Evolutionary conservation across 2,888 invertebrate genomes (phyloP).

Genomic region (Synergus japonicus): DNA sequence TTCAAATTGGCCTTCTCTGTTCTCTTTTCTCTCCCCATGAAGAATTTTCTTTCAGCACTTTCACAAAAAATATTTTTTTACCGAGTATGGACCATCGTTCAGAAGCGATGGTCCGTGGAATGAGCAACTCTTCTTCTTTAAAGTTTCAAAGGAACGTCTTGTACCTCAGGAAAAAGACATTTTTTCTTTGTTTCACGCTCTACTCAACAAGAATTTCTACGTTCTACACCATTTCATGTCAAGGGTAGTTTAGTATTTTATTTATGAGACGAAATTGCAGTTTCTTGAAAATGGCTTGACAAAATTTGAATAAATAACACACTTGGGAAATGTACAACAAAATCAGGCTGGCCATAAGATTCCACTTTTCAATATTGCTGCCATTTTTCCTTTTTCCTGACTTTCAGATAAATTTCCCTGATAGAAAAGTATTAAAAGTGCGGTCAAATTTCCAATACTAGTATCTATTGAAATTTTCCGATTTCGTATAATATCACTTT

Average conservation of each 20-base stretch:
- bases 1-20: not conserved
- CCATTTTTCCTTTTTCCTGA: no score
- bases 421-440: no score
- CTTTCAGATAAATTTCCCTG: no score
- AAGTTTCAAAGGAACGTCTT: slow-evolving; percentile 6
- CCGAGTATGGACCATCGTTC: not conserved
- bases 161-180: slow-evolving; percentile 10
- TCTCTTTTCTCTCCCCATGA: slow-evolving; percentile 40
- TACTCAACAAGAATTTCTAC: not conserved
- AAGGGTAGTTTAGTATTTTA: not conserved
- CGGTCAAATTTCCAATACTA: no score
- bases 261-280: not conserved
- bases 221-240: not conserved
- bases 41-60: slow-evolving; percentile 8
- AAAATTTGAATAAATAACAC: no score
- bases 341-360: no score
- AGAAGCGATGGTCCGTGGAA: not conserved
- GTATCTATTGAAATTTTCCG: no score
- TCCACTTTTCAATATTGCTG: no score
- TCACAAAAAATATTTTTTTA: slow-evolving; percentile 25
- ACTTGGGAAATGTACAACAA: no score
- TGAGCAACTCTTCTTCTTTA: not conserved
- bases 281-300: not conserved
- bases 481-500: no score
- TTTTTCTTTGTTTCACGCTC: not conserved